Percentiles rank a stretch among this genome's conserved stretches.
These are phyloP conservation scores for Apeira syringaria DNA, from an alignment of 2,888 invertebrate genomes.

Conservation along the genomic window DNA sequence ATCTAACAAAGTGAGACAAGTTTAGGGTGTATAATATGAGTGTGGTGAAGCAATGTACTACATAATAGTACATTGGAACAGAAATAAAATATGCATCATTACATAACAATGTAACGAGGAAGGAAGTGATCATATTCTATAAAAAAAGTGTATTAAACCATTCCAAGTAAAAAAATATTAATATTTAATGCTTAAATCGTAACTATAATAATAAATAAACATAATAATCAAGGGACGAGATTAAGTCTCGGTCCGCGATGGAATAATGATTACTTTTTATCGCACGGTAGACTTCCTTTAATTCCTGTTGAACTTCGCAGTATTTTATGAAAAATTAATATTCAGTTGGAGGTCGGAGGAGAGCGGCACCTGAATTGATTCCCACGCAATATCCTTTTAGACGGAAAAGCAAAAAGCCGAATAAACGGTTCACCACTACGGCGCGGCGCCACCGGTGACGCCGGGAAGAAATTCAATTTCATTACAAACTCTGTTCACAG, in stretches of 20 bases:
- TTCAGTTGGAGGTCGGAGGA: constrained; percentile 54
- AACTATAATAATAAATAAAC: neutral
- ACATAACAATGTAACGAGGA: too few species aligned
- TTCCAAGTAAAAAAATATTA: too few species aligned
- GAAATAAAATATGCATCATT: too few species aligned
- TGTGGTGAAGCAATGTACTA: too few species aligned
- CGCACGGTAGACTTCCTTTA: constrained; percentile 30
- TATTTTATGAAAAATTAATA: constrained; percentile 61
- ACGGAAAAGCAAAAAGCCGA: constrained; percentile 72
- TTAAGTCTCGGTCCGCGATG: constrained; percentile 9
- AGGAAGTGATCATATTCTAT: too few species aligned
- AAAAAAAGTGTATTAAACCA: too few species aligned
- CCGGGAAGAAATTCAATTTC: constrained; percentile 67
- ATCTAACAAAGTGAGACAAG: too few species aligned
- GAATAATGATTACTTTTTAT: constrained; percentile 26
- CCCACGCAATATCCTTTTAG: constrained; percentile 77
- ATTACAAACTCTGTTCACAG: constrained; percentile 52
- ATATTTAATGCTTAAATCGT: too few species aligned
- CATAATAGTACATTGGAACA: too few species aligned
- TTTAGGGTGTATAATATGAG: too few species aligned
- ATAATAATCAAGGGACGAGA: constrained; percentile 11
- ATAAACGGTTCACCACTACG: constrained; percentile 53
- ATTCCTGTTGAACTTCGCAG: constrained; percentile 37
- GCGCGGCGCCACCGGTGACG: constrained; percentile 26
- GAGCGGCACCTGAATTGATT: constrained; percentile 73